Percentiles rank a stretch among this genome's conserved stretches.
Conservation (phyloP, 2,113 vertebrate species). For the Steatornis caripensis region DNA sequence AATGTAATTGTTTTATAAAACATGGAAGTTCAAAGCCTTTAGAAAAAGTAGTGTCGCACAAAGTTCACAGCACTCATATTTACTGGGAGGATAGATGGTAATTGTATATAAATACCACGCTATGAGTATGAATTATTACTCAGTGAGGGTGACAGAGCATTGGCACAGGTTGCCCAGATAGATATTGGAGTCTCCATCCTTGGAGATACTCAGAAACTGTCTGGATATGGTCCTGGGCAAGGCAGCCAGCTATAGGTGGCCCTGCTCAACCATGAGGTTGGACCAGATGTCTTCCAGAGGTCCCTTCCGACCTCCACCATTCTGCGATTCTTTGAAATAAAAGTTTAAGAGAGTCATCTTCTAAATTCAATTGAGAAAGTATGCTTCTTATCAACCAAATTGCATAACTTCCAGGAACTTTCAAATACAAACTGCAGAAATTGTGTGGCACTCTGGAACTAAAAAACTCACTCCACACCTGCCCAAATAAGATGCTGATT, state of each 20-base stretch:
- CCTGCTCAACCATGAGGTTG: not conserved
- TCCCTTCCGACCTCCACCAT: not conserved
- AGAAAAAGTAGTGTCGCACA: not conserved
- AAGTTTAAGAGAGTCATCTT: not conserved
- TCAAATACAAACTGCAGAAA: not conserved
- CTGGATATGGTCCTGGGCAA: not conserved
- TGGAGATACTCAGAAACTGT: not conserved
- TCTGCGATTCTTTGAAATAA: not conserved
- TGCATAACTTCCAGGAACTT: not conserved
- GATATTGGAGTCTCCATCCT: accelerated
- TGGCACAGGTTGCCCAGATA: not conserved
- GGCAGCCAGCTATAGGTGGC: not conserved
- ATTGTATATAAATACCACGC: accelerated
- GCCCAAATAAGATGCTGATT: not conserved
- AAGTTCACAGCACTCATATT: not conserved
- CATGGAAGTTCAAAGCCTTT: not conserved
- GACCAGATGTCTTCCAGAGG: not conserved
- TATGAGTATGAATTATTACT: not conserved
- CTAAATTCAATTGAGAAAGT: not conserved
- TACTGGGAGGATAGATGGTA: not conserved
- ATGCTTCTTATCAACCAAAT: not conserved
- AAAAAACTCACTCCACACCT: not conserved
- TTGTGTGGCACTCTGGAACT: not conserved
- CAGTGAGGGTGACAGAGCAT: not conserved
- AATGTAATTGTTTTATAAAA: not conserved